Base-by-base conservation (phyloP, 2,888 invertebrate species). In the Ophion costatus region DNA sequence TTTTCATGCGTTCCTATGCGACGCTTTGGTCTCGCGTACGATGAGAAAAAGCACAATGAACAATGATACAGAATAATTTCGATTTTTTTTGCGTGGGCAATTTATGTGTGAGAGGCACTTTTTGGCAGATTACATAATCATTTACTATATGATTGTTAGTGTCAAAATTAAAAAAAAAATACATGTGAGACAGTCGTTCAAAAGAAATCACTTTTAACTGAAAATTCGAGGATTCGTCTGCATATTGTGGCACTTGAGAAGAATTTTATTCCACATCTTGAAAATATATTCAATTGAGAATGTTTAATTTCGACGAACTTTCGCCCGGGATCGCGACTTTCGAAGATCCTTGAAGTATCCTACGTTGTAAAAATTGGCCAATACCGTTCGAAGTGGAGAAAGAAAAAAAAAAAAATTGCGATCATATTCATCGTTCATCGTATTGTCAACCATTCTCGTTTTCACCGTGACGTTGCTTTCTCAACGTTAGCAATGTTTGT, bases 401-500 rank as follows among this genome's bases (percentile, higher is more conserved):
- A 24, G 14, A 56, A 24, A 51, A 38, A 24, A 20, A 66, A 29
- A 51, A 38, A 38, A 38, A 76, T 14, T 57, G 20, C 24, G 22
- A 75, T 61, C 61, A 79, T 79, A 33, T 5, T 51, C 59, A 70
- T 78, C 69, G 66, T 67, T n/a, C 67, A 64, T n/a, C 20, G 38
- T 56, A 66, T 63, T 24, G 24, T 42, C 33, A 42, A 66, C 74
- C 59, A 63, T 42, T 75, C 20, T 64, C 20, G 38, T 67, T 24
- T 63, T 75, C 74, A 74, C 74, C 64, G 51, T 84, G 73, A 61
- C 75, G 63, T 78, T 56, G 77, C 78, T 76, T 82, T 70, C 11
- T 71, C 76, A 38, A 74, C 56, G 67, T 83, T 66, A 56, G 11
- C 38, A 22, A 74, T 63, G 45, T 56, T 78, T 74, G 67, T 69